Evolutionary conservation across 1,140 invertebrate genomes (phyloP), one percentile per base, ranked within the genome.

Genomic region (Lordiphosa collinella): DNA sequence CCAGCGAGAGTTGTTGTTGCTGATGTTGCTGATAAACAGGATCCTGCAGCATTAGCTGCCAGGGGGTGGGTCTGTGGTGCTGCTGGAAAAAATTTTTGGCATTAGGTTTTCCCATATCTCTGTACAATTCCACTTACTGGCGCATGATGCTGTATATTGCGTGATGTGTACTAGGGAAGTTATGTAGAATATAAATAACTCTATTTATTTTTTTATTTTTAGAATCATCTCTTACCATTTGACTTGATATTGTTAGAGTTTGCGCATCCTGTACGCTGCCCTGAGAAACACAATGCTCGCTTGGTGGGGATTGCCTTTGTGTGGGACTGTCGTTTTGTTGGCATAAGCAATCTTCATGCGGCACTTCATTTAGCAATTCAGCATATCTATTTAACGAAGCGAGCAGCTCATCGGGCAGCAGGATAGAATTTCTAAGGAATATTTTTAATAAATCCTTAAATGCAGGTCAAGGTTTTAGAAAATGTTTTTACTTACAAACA

Each of bases 341-440:
- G 40, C 40, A 11, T 43, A 12, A 3, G 18, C 25, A 12, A 41
- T 53, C 13, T 8, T 18, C 9, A 18, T 4, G 18, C 25, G 4
- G 22, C 5, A 25, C 0, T 12, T 43, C 32, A 5, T 36, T 35
- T 14, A 9, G 31, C 22, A 5, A 13, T 8, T 22, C 25, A 13
- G 36, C 3, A 6, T 41, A 56, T 16, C 58, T 38, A 16, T 11
- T 43, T 4, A 78, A 11, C 8, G 57, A 63, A 8, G 36, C 5
- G 10, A 57, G 41, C 11, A 73, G 41, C 46, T 70, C 73, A 67
- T 78, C 62, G 52, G 74, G 48, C 49, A 65, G 43, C 36, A 53
- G 18, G 29, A 46, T 16, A 35, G 54, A 44, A 37, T 59, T 54
- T 36, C 73, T 76, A n/a, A n/a, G 44, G 29, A 0, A 6, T 4